Conservation (phyloP, 2,888 invertebrate genomes). For the Stomorhina lunata region DNA sequence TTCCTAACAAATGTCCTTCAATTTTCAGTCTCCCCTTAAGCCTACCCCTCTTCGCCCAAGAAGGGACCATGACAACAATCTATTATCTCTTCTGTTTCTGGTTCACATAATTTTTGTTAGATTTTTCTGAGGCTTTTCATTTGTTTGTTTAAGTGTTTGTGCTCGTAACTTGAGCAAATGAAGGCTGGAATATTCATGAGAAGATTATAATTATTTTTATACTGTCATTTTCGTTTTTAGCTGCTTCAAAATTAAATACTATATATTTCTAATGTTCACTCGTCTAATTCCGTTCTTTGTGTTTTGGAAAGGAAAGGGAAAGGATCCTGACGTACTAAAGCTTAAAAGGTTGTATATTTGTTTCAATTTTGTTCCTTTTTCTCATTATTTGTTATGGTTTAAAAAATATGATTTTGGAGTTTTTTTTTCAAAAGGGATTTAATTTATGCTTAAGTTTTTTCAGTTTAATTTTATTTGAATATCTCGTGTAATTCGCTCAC, state of each 20-base stretch:
- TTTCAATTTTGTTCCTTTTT: not conserved
- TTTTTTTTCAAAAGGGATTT: slow-evolving; percentile 75
- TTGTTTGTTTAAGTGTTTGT: slow-evolving; percentile 35
- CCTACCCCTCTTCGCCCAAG: too few relatives aligned
- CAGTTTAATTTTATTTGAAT: slow-evolving; percentile 2
- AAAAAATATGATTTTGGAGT: slow-evolving; percentile 51
- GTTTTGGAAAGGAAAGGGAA: not conserved
- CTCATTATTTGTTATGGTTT: slow-evolving; percentile 2
- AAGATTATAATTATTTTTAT: slow-evolving; percentile 79
- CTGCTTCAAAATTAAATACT: slow-evolving; percentile 5
- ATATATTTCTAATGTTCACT: not conserved
- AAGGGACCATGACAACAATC: not conserved
- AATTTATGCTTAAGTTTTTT: slow-evolving; percentile 70
- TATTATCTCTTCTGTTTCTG: slow-evolving; percentile 7
- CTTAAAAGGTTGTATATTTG: not conserved
- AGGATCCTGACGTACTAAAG: not conserved
- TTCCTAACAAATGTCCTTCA: slow-evolving; percentile 2
- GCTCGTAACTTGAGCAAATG: slow-evolving; percentile 72
- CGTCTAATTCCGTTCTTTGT: not conserved
- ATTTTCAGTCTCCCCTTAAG: not conserved
- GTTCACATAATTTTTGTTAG: slow-evolving; percentile 26
- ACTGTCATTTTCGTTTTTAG: slow-evolving; percentile 73
- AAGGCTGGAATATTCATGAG: slow-evolving; percentile 79
- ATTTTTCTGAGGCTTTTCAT: not conserved
- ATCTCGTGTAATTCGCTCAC: slow-evolving; percentile 64